Conservation (phyloP, 2,113 vertebrate genomes). For the Actenoides hombroni region DNA sequence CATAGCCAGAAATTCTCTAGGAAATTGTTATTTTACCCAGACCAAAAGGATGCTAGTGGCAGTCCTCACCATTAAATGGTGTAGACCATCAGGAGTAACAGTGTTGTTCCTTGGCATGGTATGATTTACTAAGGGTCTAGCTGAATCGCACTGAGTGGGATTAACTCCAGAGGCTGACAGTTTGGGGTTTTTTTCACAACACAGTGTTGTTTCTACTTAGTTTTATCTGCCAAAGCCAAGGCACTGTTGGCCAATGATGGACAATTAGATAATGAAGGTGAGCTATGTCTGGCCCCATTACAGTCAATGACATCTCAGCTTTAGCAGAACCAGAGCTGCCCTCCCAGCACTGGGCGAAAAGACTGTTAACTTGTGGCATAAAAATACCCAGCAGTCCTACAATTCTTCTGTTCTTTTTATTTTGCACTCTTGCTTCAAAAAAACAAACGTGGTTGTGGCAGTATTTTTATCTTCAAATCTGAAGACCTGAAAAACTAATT, state of each 20-base stretch:
- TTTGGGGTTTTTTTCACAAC: not conserved
- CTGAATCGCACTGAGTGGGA: not conserved
- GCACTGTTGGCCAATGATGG: not conserved
- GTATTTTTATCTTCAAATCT: not conserved
- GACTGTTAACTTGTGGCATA: not conserved
- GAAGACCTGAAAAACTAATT: not conserved
- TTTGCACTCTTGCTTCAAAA: not conserved
- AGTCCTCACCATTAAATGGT: not conserved
- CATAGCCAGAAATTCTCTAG: not conserved
- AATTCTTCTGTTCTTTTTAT: not conserved
- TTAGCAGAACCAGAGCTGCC: not conserved
- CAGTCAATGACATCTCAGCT: not conserved
- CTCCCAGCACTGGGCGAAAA: not conserved
- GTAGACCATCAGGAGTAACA: not conserved
- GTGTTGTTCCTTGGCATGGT: fast-evolving
- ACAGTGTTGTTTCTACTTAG: not conserved
- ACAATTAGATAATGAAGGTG: not conserved
- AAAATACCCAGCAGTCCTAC: not conserved
- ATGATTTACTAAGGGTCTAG: not conserved
- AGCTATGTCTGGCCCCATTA: not conserved
- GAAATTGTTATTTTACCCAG: not conserved
- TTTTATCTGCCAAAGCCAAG: not conserved
- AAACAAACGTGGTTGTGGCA: not conserved
- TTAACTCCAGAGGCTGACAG: not conserved
- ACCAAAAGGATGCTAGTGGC: not conserved